Evolutionary conservation across 2,113 vertebrate species (phyloP).

Genomic region (Sapayoa aenigma): DNA sequence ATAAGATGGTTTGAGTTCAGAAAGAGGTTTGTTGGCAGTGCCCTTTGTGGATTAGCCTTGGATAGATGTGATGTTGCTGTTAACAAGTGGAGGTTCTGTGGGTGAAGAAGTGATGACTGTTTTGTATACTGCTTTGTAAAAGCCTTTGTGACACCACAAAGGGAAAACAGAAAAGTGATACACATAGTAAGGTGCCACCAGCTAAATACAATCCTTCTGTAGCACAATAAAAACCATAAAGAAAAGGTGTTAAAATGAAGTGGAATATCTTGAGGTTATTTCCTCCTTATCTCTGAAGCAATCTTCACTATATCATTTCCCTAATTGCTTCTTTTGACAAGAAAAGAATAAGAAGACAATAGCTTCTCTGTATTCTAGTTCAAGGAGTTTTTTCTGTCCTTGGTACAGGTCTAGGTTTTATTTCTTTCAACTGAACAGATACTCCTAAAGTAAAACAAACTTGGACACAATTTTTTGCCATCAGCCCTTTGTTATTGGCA

Average conservation of each 20-base stretch:
- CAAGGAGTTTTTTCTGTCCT: conserved; percentile 16
- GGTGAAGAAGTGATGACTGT: neutral
- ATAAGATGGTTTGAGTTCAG: neutral
- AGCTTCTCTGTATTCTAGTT: neutral
- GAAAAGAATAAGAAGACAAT: no score
- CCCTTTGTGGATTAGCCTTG: neutral
- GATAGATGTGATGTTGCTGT: neutral
- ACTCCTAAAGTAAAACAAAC: neutral
- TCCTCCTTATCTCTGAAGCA: neutral
- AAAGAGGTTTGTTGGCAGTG: neutral
- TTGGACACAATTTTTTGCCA: neutral
- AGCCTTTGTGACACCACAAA: neutral
- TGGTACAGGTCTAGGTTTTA: neutral
- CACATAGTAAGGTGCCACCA: neutral
- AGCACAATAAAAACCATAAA: neutral
- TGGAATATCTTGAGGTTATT: neutral
- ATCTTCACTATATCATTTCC: neutral
- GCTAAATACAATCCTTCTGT: neutral
- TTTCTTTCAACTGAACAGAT: neutral
- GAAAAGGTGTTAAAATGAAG: neutral
- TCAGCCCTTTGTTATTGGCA: neutral
- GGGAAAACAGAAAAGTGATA: neutral
- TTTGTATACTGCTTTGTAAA: neutral
- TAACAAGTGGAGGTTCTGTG: neutral
- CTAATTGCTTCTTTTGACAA: conserved; percentile 14